phyloP scores from a whole-genome alignment of 2,113 vertebrate species.

The Pachyramphus minor region DNA sequence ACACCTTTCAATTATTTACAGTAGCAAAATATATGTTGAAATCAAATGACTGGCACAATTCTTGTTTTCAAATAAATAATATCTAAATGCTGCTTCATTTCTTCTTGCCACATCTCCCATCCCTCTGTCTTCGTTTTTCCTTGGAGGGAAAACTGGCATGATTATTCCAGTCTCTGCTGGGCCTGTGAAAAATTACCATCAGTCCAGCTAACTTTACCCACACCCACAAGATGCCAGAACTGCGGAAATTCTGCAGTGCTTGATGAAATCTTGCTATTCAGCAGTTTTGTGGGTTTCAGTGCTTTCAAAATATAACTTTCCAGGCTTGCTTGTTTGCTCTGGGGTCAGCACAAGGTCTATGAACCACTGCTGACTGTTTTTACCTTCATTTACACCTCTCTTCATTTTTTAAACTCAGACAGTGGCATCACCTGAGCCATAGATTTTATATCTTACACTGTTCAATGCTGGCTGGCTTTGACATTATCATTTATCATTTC shows the following conservation, averaged over 20 bases:
- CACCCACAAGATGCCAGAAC: conserved; percentile 14
- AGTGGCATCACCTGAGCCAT: not conserved
- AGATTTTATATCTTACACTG: not conserved
- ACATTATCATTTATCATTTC: not conserved
- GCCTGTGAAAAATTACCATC: conserved; percentile 24
- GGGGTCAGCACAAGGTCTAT: not conserved
- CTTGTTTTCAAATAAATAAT: not conserved
- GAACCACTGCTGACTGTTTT: not conserved
- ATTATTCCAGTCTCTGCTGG: not conserved
- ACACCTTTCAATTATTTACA: not conserved
- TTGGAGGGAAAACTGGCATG: accelerated
- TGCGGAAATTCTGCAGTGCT: conserved; percentile 37
- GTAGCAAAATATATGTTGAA: not conserved
- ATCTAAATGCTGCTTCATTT: not conserved
- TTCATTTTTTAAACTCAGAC: not conserved
- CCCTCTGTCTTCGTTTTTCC: not conserved
- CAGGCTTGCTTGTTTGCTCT: not conserved
- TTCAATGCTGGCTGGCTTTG: not conserved
- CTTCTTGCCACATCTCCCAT: not conserved
- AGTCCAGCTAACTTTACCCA: not conserved
- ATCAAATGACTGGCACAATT: not conserved
- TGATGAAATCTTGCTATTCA: conserved; percentile 25
- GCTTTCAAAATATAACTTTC: not conserved
- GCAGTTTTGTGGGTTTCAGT: conserved; percentile 15
- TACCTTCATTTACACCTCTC: not conserved